phyloP scores from a whole-genome alignment of 2,797 vertebrate genomes.

The Sorex maritimensis region DNA sequence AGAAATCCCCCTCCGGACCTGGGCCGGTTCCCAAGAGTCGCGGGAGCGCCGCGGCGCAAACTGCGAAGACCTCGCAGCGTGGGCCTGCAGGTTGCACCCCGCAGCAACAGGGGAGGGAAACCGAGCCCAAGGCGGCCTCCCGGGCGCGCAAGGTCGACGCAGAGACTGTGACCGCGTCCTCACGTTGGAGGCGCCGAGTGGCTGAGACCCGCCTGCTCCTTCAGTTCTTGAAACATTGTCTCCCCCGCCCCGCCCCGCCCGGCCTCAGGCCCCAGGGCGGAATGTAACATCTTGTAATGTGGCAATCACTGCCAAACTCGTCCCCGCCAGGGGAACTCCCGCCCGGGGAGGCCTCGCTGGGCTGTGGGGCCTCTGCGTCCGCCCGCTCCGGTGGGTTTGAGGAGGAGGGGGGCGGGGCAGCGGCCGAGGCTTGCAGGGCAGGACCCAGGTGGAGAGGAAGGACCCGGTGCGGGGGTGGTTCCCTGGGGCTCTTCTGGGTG shows the following conservation, averaged over 20 bases:
- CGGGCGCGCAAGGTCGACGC: not conserved
- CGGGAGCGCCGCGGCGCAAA: not conserved
- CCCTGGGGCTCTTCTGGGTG: not conserved
- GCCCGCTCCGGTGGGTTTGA: not conserved
- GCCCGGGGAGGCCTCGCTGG: slow-evolving; percentile 27
- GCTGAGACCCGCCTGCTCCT: slow-evolving; percentile 48
- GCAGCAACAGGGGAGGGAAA: not conserved
- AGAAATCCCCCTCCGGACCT: not conserved
- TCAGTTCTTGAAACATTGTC: slow-evolving; percentile 34
- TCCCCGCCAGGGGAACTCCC: slow-evolving; percentile 87
- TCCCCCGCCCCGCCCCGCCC: not conserved
- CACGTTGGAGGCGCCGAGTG: slow-evolving; percentile 47
- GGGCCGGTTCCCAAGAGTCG: not conserved
- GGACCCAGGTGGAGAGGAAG: not conserved
- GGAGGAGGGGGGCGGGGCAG: not conserved
- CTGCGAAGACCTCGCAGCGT: not conserved
- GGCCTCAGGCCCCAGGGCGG: slow-evolving; percentile 86
- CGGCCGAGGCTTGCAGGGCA: not conserved
- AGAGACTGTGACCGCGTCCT: not conserved
- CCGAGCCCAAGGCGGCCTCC: not conserved
- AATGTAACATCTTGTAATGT: slow-evolving; percentile 90
- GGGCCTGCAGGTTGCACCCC: not conserved
- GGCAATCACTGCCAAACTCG: slow-evolving; percentile 90
- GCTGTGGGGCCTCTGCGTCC: not conserved
- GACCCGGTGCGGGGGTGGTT: rapidly evolving